Evolutionary conservation across 2,797 vertebrate genomes (phyloP).

Genomic region (Myiotriccus ornatus): DNA sequence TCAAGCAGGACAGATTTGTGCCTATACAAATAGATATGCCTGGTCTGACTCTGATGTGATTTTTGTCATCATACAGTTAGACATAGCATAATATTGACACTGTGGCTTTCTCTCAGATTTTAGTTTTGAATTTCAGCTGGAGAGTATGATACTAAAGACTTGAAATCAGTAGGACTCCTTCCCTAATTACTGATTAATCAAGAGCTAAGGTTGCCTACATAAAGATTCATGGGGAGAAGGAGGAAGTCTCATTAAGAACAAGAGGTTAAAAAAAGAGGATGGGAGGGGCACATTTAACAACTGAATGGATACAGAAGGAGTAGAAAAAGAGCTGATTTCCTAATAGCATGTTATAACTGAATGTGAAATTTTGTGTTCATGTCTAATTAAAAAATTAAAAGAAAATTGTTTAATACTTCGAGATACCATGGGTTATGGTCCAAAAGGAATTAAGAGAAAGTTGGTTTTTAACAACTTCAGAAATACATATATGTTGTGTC

Average conservation of each 20-base stretch:
- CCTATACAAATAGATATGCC: conserved; percentile 1
- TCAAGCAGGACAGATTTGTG: not conserved
- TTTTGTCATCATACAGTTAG: conserved; percentile 27
- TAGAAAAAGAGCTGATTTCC: not conserved
- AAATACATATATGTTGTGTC: conserved; percentile 31
- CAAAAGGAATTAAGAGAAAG: not conserved
- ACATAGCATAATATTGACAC: conserved; percentile 54
- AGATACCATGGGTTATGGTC: not conserved
- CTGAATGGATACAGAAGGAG: not conserved
- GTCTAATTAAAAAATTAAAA: conserved; percentile 46
- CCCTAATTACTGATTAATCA: conserved; percentile 74
- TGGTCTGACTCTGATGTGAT: not conserved
- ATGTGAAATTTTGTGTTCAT: not conserved
- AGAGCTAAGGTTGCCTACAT: conserved; percentile 65
- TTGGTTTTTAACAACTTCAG: conserved; percentile 25
- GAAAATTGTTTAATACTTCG: not conserved
- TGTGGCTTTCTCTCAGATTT: conserved; percentile 20
- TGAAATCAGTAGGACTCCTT: conserved; percentile 64
- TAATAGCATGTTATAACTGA: not conserved
- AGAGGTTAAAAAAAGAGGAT: conserved; percentile 21
- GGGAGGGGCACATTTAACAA: conserved; percentile 23
- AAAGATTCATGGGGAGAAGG: conserved; percentile 64
- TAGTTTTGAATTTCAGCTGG: conserved; percentile 41
- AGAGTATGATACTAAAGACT: conserved; percentile 44
- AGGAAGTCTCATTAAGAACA: conserved; percentile 73